Evolutionary conservation across 2,888 invertebrate genomes (phyloP).

Genomic region (Pachliopta kotzebuea): DNA sequence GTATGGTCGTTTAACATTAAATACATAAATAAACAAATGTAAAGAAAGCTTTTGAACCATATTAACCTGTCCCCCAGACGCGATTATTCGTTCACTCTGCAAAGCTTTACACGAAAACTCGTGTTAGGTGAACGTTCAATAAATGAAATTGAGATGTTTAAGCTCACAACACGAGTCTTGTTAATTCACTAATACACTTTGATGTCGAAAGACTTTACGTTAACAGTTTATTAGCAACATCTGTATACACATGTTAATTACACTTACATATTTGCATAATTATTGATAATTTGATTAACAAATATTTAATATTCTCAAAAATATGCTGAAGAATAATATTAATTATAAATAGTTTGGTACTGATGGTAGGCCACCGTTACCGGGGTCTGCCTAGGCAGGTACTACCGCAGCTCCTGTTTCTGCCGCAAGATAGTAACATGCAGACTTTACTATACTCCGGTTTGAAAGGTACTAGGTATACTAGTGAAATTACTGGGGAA

Average conservation of each 20-base stretch:
- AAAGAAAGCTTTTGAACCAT: not conserved
- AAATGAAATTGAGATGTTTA: slow-evolving; percentile 7
- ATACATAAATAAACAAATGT: too few species aligned
- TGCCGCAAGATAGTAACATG: too few species aligned
- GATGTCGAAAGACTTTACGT: slow-evolving; percentile 4
- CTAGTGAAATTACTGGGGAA: too few species aligned
- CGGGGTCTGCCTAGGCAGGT: too few species aligned
- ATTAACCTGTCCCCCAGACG: not conserved
- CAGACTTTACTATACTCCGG: too few species aligned
- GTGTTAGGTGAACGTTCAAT: not conserved
- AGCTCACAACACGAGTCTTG: not conserved
- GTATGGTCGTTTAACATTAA: too few species aligned
- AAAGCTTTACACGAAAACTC: not conserved
- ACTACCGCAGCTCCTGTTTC: too few species aligned
- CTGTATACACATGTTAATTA: not conserved
- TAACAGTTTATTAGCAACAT: not conserved
- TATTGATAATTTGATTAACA: not conserved
- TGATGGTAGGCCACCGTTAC: too few species aligned
- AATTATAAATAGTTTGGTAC: too few species aligned
- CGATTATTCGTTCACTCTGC: not conserved
- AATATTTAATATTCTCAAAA: too few species aligned
- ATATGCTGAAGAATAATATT: too few species aligned
- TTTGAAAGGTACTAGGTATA: too few species aligned
- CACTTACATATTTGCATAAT: not conserved
- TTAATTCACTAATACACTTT: slow-evolving; percentile 5